These are phyloP conservation scores for Lepus townsendii DNA, from an alignment of 2,797 vertebrate genomes.

Conservation along the genomic window DNA sequence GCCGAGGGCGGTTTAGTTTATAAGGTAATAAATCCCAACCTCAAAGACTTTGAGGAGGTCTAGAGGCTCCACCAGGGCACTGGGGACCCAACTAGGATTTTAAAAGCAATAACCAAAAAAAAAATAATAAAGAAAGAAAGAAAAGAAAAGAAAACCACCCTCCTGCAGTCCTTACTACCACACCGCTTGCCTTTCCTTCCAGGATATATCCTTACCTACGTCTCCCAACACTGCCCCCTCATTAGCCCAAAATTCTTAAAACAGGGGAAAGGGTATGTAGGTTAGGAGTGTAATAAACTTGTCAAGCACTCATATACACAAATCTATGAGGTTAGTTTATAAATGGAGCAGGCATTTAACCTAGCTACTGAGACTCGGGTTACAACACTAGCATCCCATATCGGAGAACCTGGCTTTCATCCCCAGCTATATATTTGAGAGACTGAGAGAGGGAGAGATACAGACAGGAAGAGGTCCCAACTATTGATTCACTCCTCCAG, in stretches of 20 bases:
- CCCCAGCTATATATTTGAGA: no score
- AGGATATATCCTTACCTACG: not conserved
- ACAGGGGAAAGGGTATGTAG: not conserved
- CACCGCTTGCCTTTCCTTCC: not conserved
- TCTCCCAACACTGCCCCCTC: no score
- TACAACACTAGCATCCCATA: no score
- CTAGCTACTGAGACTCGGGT: no score
- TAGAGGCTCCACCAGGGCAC: constrained; percentile 67
- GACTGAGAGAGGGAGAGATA: no score
- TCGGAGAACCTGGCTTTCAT: no score
- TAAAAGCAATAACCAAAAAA: constrained; percentile 25
- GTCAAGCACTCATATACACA: not conserved
- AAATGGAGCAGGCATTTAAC: no score
- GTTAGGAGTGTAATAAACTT: not conserved
- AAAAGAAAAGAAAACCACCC: no score
- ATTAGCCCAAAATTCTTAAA: not conserved
- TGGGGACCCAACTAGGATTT: constrained; percentile 13
- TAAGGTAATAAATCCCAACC: constrained; percentile 83
- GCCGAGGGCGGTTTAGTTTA: constrained; percentile 81
- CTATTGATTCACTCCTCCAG: no score
- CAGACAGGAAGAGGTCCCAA: no score
- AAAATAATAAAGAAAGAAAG: not conserved
- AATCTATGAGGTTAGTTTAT: not conserved
- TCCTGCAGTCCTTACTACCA: accelerated
- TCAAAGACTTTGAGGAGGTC: constrained; percentile 84